Percentiles rank a stretch among this genome's conserved stretches.
Evolutionary conservation across 2,113 vertebrate species (phyloP).

Genomic region (Meleagris gallopavo): DNA sequence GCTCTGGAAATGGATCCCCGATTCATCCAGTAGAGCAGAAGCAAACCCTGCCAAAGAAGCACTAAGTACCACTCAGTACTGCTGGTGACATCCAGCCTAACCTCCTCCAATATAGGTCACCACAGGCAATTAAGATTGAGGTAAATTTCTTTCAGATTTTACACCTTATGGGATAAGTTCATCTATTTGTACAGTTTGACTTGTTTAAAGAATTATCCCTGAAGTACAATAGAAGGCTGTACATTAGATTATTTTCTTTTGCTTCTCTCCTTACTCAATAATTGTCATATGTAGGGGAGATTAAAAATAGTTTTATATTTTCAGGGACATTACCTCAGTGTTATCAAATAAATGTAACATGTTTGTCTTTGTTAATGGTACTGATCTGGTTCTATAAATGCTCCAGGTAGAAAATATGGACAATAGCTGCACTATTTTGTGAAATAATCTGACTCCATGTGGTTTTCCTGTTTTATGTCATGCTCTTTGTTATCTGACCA

Average conservation of each 20-base stretch:
- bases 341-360: neutral
- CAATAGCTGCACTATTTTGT: neutral
- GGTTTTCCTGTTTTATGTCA: neutral
- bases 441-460: neutral
- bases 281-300: neutral
- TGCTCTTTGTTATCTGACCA: neutral
- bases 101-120: neutral
- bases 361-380: neutral
- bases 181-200: neutral
- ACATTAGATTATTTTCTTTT: neutral
- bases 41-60: neutral
- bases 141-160: neutral
- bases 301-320: neutral
- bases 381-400: neutral
- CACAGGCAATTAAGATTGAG: neutral
- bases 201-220: neutral
- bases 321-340: neutral
- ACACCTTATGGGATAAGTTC: neutral
- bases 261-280: neutral
- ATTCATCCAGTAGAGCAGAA: neutral
- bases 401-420: neutral
- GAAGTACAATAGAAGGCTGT: neutral
- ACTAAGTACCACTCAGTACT: neutral
- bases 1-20: neutral
- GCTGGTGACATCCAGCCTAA: neutral